Conservation (phyloP, 2,888 invertebrate genomes). For the Nephrotoma appendiculata region DNA sequence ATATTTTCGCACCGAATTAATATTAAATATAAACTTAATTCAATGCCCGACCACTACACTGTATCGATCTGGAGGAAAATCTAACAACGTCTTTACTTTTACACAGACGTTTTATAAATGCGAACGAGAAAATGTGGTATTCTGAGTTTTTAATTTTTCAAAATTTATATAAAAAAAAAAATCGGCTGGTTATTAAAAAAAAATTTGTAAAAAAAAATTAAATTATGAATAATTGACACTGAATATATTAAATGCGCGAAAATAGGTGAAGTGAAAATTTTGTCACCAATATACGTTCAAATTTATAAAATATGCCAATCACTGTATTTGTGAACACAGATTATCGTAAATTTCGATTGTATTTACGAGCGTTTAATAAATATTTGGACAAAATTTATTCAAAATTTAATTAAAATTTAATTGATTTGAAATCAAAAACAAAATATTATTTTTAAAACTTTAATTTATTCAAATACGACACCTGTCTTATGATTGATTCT, state of each 20-base stretch:
- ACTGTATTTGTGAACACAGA: neutral
- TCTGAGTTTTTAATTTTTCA: neutral
- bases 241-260: neutral
- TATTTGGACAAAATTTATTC: neutral
- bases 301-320: neutral
- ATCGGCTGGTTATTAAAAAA: neutral
- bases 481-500: neutral
- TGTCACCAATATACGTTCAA: neutral
- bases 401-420: neutral
- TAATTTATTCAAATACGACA: neutral
- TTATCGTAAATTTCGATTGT: neutral
- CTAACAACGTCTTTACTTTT: slow-evolving; percentile 27
- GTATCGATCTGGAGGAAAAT: neutral
- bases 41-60: neutral
- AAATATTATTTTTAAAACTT: neutral
- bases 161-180: neutral
- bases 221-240: neutral
- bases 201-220: neutral
- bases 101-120: slow-evolving; percentile 33
- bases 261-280: neutral
- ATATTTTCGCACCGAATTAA: neutral
- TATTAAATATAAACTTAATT: neutral
- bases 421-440: neutral
- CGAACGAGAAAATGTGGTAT: slow-evolving; percentile 15
- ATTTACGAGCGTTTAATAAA: no score